Evolutionary conservation across 1,140 invertebrate genomes (phyloP).

Genomic region (Bombus impatiens): DNA sequence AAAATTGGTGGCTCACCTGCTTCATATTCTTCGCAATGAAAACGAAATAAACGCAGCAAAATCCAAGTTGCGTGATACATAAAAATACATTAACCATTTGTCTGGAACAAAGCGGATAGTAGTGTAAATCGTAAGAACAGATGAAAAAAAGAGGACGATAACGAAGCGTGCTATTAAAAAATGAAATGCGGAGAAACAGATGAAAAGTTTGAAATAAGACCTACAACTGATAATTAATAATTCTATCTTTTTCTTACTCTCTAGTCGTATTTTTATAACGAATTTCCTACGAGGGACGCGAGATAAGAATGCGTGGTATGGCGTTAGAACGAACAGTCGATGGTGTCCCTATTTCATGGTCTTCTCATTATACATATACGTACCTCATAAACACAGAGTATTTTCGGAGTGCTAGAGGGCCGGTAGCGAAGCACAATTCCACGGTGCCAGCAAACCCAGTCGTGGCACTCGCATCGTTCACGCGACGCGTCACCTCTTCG

Average conservation of each 20-base stretch:
- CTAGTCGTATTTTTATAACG: no score
- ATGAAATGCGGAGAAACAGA: not conserved
- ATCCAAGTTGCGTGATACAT: constrained; percentile 95
- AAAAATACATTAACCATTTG: constrained; percentile 90
- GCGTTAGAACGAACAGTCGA: not conserved
- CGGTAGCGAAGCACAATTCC: constrained; percentile 88
- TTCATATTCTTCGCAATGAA: constrained; percentile 93
- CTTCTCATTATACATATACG: constrained; percentile 8
- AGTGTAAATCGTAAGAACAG: constrained; percentile 49
- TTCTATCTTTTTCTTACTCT: not conserved
- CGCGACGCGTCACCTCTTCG: constrained; percentile 84
- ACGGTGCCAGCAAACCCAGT: constrained; percentile 91
- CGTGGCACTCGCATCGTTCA: constrained; percentile 77
- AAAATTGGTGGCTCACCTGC: constrained; percentile 83
- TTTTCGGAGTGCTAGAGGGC: constrained; percentile 84
- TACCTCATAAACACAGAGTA: constrained; percentile 85
- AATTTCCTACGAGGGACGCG: not conserved
- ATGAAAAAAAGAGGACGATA: not conserved
- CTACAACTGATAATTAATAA: not conserved
- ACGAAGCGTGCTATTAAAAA: not conserved
- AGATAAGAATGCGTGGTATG: not conserved
- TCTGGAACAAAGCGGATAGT: constrained; percentile 76
- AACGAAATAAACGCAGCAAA: constrained; percentile 97
- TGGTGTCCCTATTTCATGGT: constrained; percentile 9
- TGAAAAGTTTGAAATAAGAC: not conserved